These are phyloP conservation scores for Vanessa tameamea DNA, from an alignment of 1,140 invertebrate genomes.

Conservation along the genomic window DNA sequence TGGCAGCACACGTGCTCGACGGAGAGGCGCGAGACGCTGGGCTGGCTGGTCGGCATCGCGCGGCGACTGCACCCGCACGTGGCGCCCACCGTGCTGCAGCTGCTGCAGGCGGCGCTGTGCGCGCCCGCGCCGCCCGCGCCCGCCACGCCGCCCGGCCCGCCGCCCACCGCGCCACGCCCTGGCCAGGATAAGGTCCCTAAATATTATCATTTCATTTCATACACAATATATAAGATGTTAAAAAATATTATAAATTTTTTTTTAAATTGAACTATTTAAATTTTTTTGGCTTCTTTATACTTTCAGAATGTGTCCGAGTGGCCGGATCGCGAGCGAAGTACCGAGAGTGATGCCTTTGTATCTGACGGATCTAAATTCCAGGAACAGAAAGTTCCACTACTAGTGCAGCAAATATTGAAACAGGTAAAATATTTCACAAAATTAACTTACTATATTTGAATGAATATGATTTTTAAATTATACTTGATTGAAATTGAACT, in stretches of 20 bases:
- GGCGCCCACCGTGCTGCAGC: conserved; percentile 93
- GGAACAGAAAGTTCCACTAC: conserved; percentile 69
- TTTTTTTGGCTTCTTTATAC: background rate
- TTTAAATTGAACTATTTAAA: background rate
- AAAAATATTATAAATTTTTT: no score
- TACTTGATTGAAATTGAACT: no score
- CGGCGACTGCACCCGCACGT: conserved; percentile 96
- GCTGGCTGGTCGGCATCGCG: conserved; percentile 89
- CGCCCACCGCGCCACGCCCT: conserved; percentile 38
- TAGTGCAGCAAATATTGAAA: conserved; percentile 76
- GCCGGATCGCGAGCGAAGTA: conserved; percentile 71
- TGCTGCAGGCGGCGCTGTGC: conserved; percentile 93
- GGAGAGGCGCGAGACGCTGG: conserved; percentile 87
- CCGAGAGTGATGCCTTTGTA: conserved; percentile 73
- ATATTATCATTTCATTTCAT: background rate
- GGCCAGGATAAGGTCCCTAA: conserved; percentile 30
- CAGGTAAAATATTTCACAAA: conserved; percentile 51
- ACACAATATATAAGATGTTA: no score
- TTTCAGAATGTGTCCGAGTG: conserved; percentile 55
- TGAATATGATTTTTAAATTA: no score
- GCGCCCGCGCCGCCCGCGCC: conserved; percentile 58
- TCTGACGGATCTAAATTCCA: conserved; percentile 79
- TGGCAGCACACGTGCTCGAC: conserved; percentile 96
- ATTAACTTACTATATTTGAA: background rate
- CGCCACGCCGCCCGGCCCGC: conserved; percentile 30